Evolutionary conservation across 2,113 vertebrate species (phyloP).

Genomic region (Sclerurus mexicanus): DNA sequence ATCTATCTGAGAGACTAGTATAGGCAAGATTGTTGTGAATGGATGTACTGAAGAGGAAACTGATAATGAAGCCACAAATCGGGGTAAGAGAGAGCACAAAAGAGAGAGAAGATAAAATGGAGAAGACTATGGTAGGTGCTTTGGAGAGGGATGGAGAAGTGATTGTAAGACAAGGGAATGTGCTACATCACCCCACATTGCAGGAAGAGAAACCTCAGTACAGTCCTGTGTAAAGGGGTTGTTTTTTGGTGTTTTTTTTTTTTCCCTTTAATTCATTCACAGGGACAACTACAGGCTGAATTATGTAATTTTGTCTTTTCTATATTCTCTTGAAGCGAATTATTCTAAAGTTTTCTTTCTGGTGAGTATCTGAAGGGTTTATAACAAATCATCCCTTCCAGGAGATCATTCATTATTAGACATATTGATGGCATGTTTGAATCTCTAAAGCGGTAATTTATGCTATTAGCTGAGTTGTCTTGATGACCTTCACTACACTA

Average conservation of each 20-base stretch:
- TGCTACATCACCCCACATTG: not conserved
- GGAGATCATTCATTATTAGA: slow-evolving; percentile 65
- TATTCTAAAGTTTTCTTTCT: slow-evolving; percentile 57
- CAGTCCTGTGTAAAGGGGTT: not conserved
- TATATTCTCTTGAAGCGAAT: slow-evolving; percentile 22
- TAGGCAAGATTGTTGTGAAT: not conserved
- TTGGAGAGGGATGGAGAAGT: not conserved
- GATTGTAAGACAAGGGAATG: not conserved
- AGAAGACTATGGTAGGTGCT: not conserved
- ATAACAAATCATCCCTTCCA: slow-evolving; percentile 62
- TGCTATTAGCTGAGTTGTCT: slow-evolving; percentile 61
- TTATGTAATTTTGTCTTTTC: slow-evolving; percentile 29
- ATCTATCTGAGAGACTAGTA: not conserved
- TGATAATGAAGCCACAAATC: not conserved
- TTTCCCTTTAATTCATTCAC: not conserved
- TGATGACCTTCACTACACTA: slow-evolving; percentile 71
- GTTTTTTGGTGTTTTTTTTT: not conserved
- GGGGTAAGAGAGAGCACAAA: not conserved
- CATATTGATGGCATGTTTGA: slow-evolving; percentile 66
- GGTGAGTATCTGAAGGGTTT: slow-evolving; percentile 57
- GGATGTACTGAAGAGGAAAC: not conserved
- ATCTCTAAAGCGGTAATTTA: slow-evolving; percentile 71
- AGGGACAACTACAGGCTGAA: not conserved
- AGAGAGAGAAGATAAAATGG: not conserved
- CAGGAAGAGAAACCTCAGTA: not conserved